Percentiles rank a stretch among this genome's conserved stretches.
These are phyloP conservation scores for Cinara cedri DNA, from an alignment of 2,888 invertebrate species.

Conservation along the genomic window DNA sequence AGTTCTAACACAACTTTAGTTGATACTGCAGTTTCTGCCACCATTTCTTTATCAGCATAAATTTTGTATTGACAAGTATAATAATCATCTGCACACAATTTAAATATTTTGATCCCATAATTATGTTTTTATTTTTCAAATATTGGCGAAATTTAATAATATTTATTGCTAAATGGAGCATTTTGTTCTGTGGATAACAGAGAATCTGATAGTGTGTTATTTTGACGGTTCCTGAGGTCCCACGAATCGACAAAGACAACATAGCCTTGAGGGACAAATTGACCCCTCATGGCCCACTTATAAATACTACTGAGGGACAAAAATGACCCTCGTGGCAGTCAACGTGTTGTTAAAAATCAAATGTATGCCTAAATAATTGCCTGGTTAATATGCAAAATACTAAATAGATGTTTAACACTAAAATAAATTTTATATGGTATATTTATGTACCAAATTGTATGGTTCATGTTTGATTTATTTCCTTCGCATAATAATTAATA, in stretches of 20 bases:
- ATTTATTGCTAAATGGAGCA: constrained; percentile 17
- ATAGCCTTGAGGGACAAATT: constrained; percentile 23
- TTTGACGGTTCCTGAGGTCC: too few species aligned
- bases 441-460: too few species aligned
- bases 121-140: not conserved
- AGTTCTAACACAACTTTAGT: constrained; percentile 36
- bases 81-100: too few species aligned
- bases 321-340: constrained; percentile 34
- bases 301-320: constrained; percentile 29
- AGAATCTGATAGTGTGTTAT: constrained; percentile 20
- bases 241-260: constrained; percentile 13
- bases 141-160: not conserved
- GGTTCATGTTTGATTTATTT: too few species aligned
- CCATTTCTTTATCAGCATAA: constrained; percentile 54
- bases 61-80: constrained; percentile 15
- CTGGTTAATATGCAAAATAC: too few species aligned
- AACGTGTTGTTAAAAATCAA: constrained; percentile 1
- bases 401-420: too few species aligned
- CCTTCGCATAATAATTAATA: too few species aligned
- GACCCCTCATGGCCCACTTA: constrained; percentile 20
- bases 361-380: too few species aligned
- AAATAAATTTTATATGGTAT: too few species aligned
- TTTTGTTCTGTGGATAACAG: constrained; percentile 26
- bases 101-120: constrained; percentile 26
- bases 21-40: not conserved